Base-by-base conservation (phyloP, 2,113 vertebrate species). In the Larimichthys crocea region DNA sequence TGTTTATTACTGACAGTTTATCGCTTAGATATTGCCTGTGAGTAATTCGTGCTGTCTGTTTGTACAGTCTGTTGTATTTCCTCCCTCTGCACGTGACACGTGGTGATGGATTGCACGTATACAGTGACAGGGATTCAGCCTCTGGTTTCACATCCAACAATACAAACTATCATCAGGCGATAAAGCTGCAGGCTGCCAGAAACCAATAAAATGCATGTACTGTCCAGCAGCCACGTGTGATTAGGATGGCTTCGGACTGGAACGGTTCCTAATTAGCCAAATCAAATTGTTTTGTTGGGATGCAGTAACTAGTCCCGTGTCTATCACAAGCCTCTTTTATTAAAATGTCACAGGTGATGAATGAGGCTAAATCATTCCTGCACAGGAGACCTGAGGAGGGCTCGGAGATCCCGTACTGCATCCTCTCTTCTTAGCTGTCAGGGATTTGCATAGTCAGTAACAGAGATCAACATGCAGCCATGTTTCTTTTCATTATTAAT, bases 311-410 rank as follows among this genome's bases (percentile, higher is more conserved):
- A 50, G 71, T 76, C 75, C 52, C 16, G 24, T 73, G 71, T 57
- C 80, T 40, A 29, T 89, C 74, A 87, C 56, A 61, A 66, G 74
- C 63, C 73, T 62, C 72, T 87, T 65, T 85, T 85, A 89, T 91
- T 89, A 91, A 92, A 91, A 88, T 79, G 90, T 87, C 91, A 89
- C 63, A 11, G 77, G 82, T 91, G 93, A 91, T 86, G 81, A 92
- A 91, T 90, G 85, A 83, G 77, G 75, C 68, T 65, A 68, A 77
- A 85, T 70, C 85, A 84, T 82, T 76, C 29, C 75, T 42, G 70
- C 40, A 1, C 26, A 14, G 75, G 59, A 61, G 57, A 71, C 66
- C 67, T 61, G 63, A 81, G 40, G 56, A 80, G 69, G 53, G 69
- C 76, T 35, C 71, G 57, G 24, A 75, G 74, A 60, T 35, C 20